These are phyloP conservation scores for Diabrotica undecimpunctata DNA, from an alignment of 1,140 invertebrate species.

Conservation along the genomic window DNA sequence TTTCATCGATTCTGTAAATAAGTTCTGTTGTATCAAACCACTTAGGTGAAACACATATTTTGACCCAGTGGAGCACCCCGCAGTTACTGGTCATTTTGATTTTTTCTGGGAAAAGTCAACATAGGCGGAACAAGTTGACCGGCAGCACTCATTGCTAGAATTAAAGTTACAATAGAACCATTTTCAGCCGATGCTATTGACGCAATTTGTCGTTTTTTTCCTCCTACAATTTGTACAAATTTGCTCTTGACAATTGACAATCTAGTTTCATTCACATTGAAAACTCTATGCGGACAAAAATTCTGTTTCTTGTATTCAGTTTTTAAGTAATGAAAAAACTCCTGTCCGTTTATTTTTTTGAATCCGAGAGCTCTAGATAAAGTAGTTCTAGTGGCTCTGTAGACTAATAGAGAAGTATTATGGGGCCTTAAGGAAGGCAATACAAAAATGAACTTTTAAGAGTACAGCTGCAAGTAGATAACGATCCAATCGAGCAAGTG, in stretches of 20 bases:
- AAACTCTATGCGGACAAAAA: constrained; percentile 39
- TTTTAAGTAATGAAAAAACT: constrained; percentile 22
- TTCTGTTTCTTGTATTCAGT: constrained; percentile 13
- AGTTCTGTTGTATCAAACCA: no score
- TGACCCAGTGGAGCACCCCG: constrained; percentile 41
- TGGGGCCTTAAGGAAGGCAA: no score
- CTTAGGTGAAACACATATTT: constrained; percentile 17
- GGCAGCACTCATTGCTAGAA: constrained; percentile 38
- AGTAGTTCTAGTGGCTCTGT: constrained; percentile 19
- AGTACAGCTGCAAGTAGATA: no score
- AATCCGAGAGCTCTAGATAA: constrained; percentile 13
- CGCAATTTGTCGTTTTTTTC: constrained; percentile 42
- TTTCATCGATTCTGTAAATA: no score
- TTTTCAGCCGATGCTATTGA: constrained; percentile 39
- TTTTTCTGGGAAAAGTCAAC: constrained; percentile 45
- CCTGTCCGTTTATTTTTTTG: constrained; percentile 14
- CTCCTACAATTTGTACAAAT: constrained; percentile 34
- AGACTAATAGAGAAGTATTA: no score
- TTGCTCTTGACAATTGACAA: constrained; percentile 40
- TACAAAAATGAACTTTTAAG: no score
- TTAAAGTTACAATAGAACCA: constrained; percentile 32
- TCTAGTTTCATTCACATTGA: constrained; percentile 46
- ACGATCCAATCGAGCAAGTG: no score
- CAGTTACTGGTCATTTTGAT: constrained; percentile 37
- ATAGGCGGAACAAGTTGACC: constrained; percentile 43